These are phyloP conservation scores for Scotopteryx bipunctaria DNA, from an alignment of 2,888 invertebrate species.

Conservation along the genomic window DNA sequence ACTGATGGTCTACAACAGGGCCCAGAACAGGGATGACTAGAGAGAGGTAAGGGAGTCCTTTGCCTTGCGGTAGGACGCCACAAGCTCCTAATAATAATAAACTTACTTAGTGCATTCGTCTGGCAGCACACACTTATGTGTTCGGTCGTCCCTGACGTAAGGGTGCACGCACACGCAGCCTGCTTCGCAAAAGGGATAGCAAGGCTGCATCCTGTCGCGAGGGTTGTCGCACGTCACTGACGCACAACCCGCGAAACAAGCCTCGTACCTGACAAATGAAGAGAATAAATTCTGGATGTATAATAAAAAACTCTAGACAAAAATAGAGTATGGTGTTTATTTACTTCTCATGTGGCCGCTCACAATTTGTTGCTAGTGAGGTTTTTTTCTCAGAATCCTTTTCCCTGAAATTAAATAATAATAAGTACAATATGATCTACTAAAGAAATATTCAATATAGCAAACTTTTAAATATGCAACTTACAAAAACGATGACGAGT, in stretches of 20 bases:
- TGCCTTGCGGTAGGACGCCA: no score
- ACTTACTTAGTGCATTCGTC: conserved; percentile 76
- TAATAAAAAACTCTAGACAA: background rate
- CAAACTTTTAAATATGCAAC: conserved; percentile 32
- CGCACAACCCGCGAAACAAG: conserved; percentile 75
- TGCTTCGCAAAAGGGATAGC: conserved; percentile 78
- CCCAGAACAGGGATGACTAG: no score
- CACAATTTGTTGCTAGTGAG: conserved; percentile 60
- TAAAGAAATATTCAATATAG: background rate
- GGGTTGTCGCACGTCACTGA: conserved; percentile 77
- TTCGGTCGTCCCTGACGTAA: conserved; percentile 72
- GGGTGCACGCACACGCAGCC: conserved; percentile 73
- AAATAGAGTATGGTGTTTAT: background rate
- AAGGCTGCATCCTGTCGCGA: conserved; percentile 71
- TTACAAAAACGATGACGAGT: conserved; percentile 44
- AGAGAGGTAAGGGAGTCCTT: no score
- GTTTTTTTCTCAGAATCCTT: conserved; percentile 64
- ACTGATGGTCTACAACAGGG: no score
- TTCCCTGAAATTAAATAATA: conserved; percentile 61
- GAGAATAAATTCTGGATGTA: background rate
- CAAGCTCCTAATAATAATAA: background rate
- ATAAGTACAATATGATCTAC: no score
- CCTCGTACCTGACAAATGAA: conserved; percentile 57
- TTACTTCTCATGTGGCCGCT: conserved; percentile 63
- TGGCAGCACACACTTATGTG: conserved; percentile 74